Conservation (phyloP, 2,888 invertebrate species). For the Dendrolimus pini region DNA sequence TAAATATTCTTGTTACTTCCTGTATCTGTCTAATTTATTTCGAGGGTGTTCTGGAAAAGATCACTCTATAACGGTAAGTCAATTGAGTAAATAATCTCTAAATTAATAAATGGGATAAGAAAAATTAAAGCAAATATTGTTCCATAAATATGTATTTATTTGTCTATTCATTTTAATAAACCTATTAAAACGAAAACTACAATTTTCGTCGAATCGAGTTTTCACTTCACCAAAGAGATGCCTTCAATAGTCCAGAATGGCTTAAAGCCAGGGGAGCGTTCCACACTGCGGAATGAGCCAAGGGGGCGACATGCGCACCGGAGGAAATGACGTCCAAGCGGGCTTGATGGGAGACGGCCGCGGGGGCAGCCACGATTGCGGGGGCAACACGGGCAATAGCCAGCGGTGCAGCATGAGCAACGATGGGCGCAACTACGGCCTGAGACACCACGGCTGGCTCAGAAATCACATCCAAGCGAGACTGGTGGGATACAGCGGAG, state of each 20-base stretch:
- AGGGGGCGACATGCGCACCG: conserved; percentile 31
- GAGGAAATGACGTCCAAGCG: conserved; percentile 45
- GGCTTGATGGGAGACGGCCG: conserved; percentile 49
- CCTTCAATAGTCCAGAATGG: conserved; percentile 28
- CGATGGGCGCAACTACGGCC: conserved; percentile 22
- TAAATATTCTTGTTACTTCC: too few relatives aligned
- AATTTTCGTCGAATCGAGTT: conserved; percentile 41
- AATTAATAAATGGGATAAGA: not conserved
- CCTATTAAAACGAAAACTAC: conserved; percentile 60
- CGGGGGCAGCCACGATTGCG: conserved; percentile 25
- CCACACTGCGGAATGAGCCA: conserved; percentile 46
- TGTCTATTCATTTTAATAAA: conserved; percentile 59
- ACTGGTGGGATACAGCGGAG: conserved; percentile 63
- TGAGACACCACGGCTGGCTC: conserved; percentile 32
- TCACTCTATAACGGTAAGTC: too few relatives aligned
- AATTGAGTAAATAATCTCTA: too few relatives aligned
- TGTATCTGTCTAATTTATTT: too few relatives aligned
- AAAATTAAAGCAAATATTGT: conserved; percentile 12
- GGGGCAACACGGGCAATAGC: conserved; percentile 20
- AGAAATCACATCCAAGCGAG: conserved; percentile 48
- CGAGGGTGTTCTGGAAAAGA: too few relatives aligned
- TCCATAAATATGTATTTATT: conserved; percentile 37
- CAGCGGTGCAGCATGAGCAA: conserved; percentile 21
- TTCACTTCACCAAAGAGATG: conserved; percentile 43
- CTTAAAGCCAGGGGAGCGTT: conserved; percentile 35